Evolutionary conservation across 2,113 vertebrate species (phyloP).

Genomic region (Upupa epops): DNA sequence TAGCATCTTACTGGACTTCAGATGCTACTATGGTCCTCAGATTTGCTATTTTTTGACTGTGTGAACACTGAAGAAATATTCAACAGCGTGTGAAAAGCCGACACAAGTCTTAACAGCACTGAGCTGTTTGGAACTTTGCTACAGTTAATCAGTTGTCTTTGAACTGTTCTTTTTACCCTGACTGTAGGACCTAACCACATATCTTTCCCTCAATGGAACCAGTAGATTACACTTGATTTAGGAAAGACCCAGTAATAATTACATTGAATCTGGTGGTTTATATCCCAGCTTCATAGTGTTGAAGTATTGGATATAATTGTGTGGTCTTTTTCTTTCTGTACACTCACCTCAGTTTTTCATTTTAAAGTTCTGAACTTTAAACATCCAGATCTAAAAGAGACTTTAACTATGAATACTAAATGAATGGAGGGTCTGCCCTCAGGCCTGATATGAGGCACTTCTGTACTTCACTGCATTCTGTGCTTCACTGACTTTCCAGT

Average conservation of each 20-base stretch:
- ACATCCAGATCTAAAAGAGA: not conserved
- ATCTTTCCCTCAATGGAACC: not conserved
- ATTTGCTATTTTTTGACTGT: not conserved
- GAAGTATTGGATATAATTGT: not conserved
- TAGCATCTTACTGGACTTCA: not conserved
- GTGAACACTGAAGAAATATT: not conserved
- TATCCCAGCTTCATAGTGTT: not conserved
- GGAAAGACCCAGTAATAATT: not conserved
- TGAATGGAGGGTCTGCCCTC: not conserved
- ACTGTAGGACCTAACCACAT: not conserved
- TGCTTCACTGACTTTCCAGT: not conserved
- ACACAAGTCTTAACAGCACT: not conserved
- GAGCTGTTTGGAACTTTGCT: not conserved
- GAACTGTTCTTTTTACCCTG: not conserved
- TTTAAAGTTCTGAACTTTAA: not conserved
- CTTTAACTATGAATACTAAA: not conserved
- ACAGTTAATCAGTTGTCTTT: not conserved
- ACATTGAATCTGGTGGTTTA: not conserved
- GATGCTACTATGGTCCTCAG: not conserved
- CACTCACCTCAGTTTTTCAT: not conserved
- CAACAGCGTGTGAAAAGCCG: not conserved
- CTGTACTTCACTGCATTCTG: not conserved
- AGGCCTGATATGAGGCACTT: not conserved
- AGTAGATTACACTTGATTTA: not conserved
- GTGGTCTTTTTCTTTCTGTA: not conserved